These are phyloP conservation scores for Trachelus stipa DNA, from an alignment of 2,888 invertebrate species.

Conservation along the genomic window DNA sequence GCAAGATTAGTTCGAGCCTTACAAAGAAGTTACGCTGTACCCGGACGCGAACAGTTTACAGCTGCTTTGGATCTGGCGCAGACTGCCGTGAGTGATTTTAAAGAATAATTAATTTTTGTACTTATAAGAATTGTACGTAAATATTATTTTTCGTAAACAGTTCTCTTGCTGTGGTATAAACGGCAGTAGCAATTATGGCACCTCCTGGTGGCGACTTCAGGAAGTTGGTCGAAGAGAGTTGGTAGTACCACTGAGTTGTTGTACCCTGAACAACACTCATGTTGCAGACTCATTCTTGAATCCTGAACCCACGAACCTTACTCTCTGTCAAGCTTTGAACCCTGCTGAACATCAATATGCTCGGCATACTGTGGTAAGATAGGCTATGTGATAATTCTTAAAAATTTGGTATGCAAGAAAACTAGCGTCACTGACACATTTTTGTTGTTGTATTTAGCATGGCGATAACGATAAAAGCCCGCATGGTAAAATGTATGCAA, in stretches of 20 bases:
- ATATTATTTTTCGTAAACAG: conserved; percentile 64
- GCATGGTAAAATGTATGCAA: neutral
- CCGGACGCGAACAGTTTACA: conserved; percentile 80
- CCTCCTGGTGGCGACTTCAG: conserved; percentile 83
- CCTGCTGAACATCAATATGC: conserved; percentile 70
- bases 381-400: neutral
- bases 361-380: conserved; percentile 72
- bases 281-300: conserved; percentile 76
- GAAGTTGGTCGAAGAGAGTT: conserved; percentile 78
- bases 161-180: conserved; percentile 85
- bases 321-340: conserved; percentile 77
- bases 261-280: conserved; percentile 72
- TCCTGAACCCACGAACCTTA: conserved; percentile 79
- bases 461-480: neutral
- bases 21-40: conserved; percentile 82
- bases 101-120: neutral
- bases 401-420: neutral
- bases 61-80: conserved; percentile 85
- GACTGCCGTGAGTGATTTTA: conserved; percentile 61
- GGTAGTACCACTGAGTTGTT: conserved; percentile 78
- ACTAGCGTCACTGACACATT: neutral
- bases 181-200: conserved; percentile 83
- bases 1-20: conserved; percentile 78
- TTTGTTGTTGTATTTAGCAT: neutral
- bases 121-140: neutral